These are phyloP conservation scores for Anagyrus pseudococci DNA, from an alignment of 2,888 invertebrate genomes.

Conservation along the genomic window DNA sequence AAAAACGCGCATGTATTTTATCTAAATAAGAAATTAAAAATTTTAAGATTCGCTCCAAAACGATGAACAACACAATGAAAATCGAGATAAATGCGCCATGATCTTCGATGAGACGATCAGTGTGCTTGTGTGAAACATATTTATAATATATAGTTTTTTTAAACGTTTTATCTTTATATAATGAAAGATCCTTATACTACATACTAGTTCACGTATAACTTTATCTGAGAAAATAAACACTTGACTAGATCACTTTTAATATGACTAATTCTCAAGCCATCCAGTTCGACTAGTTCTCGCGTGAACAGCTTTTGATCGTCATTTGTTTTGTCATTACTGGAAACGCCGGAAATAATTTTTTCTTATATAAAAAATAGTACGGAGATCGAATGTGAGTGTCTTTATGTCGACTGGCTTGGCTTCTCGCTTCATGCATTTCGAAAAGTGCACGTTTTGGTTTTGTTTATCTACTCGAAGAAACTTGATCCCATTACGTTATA, in stretches of 20 bases:
- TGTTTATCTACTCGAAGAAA: conserved; percentile 48
- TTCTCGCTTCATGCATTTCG: conserved; percentile 20
- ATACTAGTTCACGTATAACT: conserved; percentile 31
- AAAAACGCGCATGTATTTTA: background rate
- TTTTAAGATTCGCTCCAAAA: conserved; percentile 22
- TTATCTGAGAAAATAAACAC: conserved; percentile 47
- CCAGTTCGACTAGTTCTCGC: conserved; percentile 14
- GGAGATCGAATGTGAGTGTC: conserved; percentile 23
- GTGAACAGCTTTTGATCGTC: conserved; percentile 13
- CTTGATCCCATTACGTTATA: conserved; percentile 57
- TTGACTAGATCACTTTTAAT: conserved; percentile 58
- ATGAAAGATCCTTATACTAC: conserved; percentile 21
- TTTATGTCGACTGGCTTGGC: conserved; percentile 19
- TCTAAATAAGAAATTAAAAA: background rate
- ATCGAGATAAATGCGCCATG: conserved; percentile 25
- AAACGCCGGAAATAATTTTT: conserved; percentile 25
- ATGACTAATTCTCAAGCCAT: conserved; percentile 29
- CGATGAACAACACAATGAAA: conserved; percentile 23
- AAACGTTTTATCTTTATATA: conserved; percentile 15
- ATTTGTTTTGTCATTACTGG: conserved; percentile 17
- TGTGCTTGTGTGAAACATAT: conserved; percentile 20
- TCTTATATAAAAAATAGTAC: conserved; percentile 35
- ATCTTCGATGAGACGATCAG: conserved; percentile 15
- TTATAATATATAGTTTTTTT: conserved; percentile 21
- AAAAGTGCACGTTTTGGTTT: conserved; percentile 17